These are phyloP conservation scores for Apolygus lucorum DNA, from an alignment of 1,140 invertebrate genomes.

Conservation along the genomic window DNA sequence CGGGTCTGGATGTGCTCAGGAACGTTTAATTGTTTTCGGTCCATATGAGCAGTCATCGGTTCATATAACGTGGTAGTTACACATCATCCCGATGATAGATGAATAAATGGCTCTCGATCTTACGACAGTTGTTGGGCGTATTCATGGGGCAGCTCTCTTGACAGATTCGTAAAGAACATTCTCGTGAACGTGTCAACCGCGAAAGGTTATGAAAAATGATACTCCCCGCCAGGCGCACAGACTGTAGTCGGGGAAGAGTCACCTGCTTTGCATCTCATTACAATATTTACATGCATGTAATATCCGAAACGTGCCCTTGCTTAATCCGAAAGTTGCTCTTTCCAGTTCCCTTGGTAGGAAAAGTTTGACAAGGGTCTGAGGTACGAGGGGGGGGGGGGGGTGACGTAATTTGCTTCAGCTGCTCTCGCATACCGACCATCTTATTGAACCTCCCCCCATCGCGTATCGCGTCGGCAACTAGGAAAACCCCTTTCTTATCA, in stretches of 20 bases:
- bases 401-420: not conserved
- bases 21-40: no score
- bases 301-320: slow-evolving; percentile 11
- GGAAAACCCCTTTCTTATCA: not conserved
- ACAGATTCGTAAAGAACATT: not conserved
- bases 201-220: slow-evolving; percentile 14
- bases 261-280: slow-evolving; percentile 11
- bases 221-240: not conserved
- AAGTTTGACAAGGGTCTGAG: not conserved
- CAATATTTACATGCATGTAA: slow-evolving; percentile 13
- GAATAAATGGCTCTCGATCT: no score
- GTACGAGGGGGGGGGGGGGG: no score
- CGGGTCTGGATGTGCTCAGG: no score
- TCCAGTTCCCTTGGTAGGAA: not conserved
- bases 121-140: no score
- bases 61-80: not conserved
- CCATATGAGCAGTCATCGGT: no score
- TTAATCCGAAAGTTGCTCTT: slow-evolving; percentile 13
- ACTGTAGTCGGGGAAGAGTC: not conserved
- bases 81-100: not conserved
- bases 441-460: not conserved
- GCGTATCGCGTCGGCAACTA: not conserved
- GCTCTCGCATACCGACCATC: not conserved
- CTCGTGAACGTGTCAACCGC: slow-evolving; percentile 3
- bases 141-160: not conserved